Conservation (phyloP, 2,888 invertebrate species). For the Pheosia tremula region DNA sequence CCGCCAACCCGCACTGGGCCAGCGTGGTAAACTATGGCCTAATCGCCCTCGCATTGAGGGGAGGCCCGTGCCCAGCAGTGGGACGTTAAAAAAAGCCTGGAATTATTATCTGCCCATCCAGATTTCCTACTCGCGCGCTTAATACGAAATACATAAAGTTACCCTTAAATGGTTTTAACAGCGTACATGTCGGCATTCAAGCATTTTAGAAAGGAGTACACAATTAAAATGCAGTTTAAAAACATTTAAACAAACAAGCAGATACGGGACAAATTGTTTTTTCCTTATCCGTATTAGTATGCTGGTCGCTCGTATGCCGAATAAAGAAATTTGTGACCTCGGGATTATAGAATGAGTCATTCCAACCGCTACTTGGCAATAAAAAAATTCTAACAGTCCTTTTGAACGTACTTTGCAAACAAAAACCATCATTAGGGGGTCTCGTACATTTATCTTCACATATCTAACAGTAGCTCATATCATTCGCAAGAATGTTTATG, state of each 20-base stretch:
- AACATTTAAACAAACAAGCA: constrained; percentile 54
- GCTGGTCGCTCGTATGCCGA: constrained; percentile 51
- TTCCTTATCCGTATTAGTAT: constrained; percentile 67
- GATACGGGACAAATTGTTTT: constrained; percentile 52
- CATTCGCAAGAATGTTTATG: constrained; percentile 26
- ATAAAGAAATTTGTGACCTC: constrained; percentile 70
- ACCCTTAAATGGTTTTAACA: constrained; percentile 17
- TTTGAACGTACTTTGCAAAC: constrained; percentile 49
- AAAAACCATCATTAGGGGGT: constrained; percentile 44
- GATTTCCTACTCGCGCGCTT: too few species aligned
- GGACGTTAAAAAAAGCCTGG: too few species aligned
- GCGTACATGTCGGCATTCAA: constrained; percentile 43
- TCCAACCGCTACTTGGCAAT: constrained; percentile 70
- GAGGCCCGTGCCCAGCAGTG: too few species aligned
- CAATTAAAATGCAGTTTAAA: constrained; percentile 65
- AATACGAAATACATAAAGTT: too few species aligned
- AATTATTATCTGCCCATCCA: too few species aligned
- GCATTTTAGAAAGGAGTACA: constrained; percentile 60
- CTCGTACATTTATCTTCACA: constrained; percentile 19
- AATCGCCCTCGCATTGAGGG: too few species aligned
- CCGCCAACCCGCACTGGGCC: too few species aligned
- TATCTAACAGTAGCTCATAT: constrained; percentile 33
- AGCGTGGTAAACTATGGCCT: too few species aligned
- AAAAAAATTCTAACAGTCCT: constrained; percentile 62
- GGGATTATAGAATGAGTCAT: constrained; percentile 72